A percentile compares a stretch with the other conserved stretches of the same genome.
Conservation (phyloP, 2,797 vertebrate genomes). For the Benthosema pterotum region DNA sequence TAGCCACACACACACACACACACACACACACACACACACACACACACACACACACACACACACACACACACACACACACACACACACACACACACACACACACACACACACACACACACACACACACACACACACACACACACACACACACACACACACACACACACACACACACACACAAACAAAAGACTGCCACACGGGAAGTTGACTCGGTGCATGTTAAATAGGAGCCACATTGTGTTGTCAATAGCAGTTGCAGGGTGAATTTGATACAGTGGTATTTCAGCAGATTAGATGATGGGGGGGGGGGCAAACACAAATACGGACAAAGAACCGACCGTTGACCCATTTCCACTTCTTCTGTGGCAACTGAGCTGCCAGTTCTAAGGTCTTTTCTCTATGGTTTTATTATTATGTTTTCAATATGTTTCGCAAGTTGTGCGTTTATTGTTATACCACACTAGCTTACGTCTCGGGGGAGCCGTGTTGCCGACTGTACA, state of each 20-base stretch:
- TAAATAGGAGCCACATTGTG: constrained; percentile 78
- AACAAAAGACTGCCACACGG: constrained; percentile 64
- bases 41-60: constrained; percentile 24
- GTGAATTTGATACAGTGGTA: constrained; percentile 61
- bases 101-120: constrained; percentile 13
- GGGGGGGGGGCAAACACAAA: neutral
- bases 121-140: constrained; percentile 21
- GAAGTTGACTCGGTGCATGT: constrained; percentile 73
- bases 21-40: constrained; percentile 13
- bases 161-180: constrained; percentile 26
- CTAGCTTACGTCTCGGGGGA: too few relatives aligned
- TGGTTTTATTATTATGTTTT: neutral
- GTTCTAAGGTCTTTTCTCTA: neutral
- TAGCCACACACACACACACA: constrained; percentile 19
- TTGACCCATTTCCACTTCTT: constrained; percentile 49
- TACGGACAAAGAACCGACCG: constrained; percentile 14
- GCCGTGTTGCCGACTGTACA: neutral
- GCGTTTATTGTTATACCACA: neutral
- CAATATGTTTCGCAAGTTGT: neutral
- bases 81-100: constrained; percentile 23
- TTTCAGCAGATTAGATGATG: constrained; percentile 27
- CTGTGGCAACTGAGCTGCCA: neutral
- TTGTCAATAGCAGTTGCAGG: constrained; percentile 48
- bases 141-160: constrained; percentile 16
- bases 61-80: constrained; percentile 43